phyloP scores from a whole-genome alignment of 1,140 invertebrate genomes.

The Cataglyphis hispanica region DNA sequence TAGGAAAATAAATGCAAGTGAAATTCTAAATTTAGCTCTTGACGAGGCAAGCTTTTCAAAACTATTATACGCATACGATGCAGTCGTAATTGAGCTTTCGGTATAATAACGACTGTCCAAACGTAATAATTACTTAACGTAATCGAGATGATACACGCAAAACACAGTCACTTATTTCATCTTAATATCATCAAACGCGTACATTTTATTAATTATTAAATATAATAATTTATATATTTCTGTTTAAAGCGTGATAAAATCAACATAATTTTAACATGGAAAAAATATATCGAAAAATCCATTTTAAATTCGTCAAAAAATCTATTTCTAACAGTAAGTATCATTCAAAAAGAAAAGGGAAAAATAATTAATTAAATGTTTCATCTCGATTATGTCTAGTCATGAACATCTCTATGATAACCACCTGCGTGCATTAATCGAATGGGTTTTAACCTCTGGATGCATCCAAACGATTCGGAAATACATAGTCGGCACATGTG shows the following conservation, averaged over 20 bases:
- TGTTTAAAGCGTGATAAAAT: not conserved
- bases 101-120: not conserved
- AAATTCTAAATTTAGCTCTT: constrained; percentile 41
- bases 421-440: not conserved
- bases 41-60: constrained; percentile 3
- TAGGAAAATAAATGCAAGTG: constrained; percentile 32
- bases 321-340: not conserved
- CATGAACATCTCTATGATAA: not conserved
- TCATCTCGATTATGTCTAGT: not conserved
- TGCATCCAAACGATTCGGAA: constrained; percentile 5
- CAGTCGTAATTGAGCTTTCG: not conserved
- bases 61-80: not conserved
- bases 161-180: not conserved
- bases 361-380: not conserved
- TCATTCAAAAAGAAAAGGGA: not conserved
- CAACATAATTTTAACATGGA: not conserved
- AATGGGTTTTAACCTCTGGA: constrained; percentile 2
- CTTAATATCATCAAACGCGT: not conserved
- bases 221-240: not conserved
- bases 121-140: not conserved
- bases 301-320: not conserved
- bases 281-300: not conserved
- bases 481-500: constrained; percentile 24
- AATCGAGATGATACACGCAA: not conserved
- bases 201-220: constrained; percentile 1